Percentiles rank a stretch among this genome's conserved stretches.
Evolutionary conservation across 2,113 vertebrate species (phyloP).

Genomic region (Indicator maculatus): DNA sequence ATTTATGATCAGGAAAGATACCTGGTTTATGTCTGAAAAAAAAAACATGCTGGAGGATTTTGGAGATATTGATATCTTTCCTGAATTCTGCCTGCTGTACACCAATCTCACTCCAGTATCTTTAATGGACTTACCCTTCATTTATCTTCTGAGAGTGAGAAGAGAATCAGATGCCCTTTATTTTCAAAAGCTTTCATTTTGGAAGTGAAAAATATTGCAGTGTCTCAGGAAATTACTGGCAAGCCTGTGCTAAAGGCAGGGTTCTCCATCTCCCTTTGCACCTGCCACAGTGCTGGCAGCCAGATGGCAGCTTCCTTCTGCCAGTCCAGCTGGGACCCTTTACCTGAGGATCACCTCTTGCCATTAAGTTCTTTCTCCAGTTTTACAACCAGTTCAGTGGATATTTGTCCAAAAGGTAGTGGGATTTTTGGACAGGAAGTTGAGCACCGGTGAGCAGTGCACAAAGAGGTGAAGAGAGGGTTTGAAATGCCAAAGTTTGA

Average conservation of each 20-base stretch:
- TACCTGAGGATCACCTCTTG: rapidly evolving
- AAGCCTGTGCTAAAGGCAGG: neutral
- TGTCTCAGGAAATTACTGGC: neutral
- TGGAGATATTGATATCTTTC: slow-evolving; percentile 36
- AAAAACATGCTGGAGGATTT: slow-evolving; percentile 57
- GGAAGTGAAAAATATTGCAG: slow-evolving; percentile 11
- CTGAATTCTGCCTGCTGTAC: slow-evolving; percentile 34
- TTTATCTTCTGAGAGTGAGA: slow-evolving; percentile 35
- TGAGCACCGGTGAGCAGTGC: neutral
- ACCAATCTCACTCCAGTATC: slow-evolving; percentile 48
- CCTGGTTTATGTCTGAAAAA: slow-evolving; percentile 46
- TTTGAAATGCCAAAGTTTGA: neutral
- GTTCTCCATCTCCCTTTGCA: neutral
- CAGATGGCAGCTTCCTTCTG: neutral
- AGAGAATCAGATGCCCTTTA: slow-evolving; percentile 12
- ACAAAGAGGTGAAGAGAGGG: neutral
- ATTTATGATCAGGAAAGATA: slow-evolving; percentile 60
- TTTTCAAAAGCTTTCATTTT: slow-evolving; percentile 32
- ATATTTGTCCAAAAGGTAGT: neutral
- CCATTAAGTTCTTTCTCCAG: neutral
- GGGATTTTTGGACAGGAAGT: neutral
- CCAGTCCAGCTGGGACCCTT: neutral
- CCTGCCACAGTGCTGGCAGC: neutral
- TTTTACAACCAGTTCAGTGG: neutral
- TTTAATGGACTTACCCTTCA: slow-evolving; percentile 45